A percentile compares a stretch with the other conserved stretches of the same genome.
Conservation (phyloP, 2,888 invertebrate species). For the Isotomurus palustris region DNA sequence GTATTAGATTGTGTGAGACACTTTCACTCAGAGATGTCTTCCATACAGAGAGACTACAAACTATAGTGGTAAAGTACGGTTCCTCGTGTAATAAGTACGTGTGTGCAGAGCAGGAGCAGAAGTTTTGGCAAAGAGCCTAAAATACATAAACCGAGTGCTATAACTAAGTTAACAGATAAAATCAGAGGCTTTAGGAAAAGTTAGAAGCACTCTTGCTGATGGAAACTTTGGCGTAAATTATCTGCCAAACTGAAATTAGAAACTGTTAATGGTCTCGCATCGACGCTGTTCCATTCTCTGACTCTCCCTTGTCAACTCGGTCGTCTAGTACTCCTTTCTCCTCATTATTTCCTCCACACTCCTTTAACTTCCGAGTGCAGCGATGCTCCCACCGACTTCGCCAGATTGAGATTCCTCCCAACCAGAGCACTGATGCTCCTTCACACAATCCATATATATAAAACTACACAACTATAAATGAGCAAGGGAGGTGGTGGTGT, state of each 20-base stretch:
- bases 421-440: too few relatives aligned
- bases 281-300: constrained; percentile 44
- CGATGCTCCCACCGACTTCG: too few relatives aligned
- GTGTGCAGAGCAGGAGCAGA: too few relatives aligned
- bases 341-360: constrained; percentile 11
- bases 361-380: constrained; percentile 3
- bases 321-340: constrained; percentile 18
- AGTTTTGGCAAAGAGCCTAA: constrained; percentile 36
- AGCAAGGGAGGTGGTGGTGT: not conserved
- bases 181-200: constrained; percentile 42
- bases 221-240: constrained; percentile 47
- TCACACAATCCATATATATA: not conserved
- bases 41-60: not conserved
- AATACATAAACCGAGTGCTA: constrained; percentile 11
- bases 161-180: constrained; percentile 29
- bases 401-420: too few relatives aligned
- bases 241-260: constrained; percentile 47
- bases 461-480: not conserved
- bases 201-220: constrained; percentile 45
- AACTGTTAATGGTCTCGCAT: constrained; percentile 47
- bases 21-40: too few relatives aligned
- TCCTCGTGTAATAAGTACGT: too few relatives aligned
- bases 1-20: too few relatives aligned
- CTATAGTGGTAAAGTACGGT: not conserved
- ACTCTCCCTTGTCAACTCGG: constrained; percentile 37